Conservation (phyloP, 2,888 invertebrate genomes). For the Aethes cnicana region DNA sequence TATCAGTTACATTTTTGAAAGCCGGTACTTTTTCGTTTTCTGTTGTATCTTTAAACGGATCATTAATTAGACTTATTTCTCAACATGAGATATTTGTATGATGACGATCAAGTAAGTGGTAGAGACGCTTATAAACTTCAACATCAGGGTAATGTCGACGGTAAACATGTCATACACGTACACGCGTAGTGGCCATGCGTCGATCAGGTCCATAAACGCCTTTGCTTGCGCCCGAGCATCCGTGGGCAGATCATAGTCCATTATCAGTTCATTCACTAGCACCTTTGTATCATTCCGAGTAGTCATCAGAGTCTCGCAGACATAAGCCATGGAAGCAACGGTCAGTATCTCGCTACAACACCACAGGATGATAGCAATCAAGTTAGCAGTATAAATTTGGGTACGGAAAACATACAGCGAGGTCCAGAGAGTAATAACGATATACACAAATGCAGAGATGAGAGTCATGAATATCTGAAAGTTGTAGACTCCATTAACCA, state of each 20-base stretch:
- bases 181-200: slow-evolving; percentile 53
- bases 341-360: slow-evolving; percentile 45
- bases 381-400: slow-evolving; percentile 37
- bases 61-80: too few relatives aligned
- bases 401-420: slow-evolving; percentile 49
- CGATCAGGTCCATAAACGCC: slow-evolving; percentile 61
- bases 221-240: slow-evolving; percentile 59
- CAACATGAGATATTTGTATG: slow-evolving; percentile 29
- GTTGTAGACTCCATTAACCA: slow-evolving; percentile 57
- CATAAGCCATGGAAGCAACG: slow-evolving; percentile 49
- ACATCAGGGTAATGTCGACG: slow-evolving; percentile 25
- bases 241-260: slow-evolving; percentile 59
- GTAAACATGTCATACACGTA: slow-evolving; percentile 29
- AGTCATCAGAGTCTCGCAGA: slow-evolving; percentile 51
- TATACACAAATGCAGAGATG: slow-evolving; percentile 53
- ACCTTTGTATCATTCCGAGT: slow-evolving; percentile 51
- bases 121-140: slow-evolving; percentile 28
- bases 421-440: slow-evolving; percentile 57
- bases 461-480: slow-evolving; percentile 61
- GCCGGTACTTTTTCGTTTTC: too few relatives aligned
- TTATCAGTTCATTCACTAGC: slow-evolving; percentile 59
- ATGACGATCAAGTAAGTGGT: slow-evolving; percentile 30
- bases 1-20: too few relatives aligned
- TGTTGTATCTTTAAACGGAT: too few relatives aligned
- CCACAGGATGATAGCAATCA: slow-evolving; percentile 49